Base-by-base conservation (phyloP, 1,140 invertebrate species). In the Hylyphantes graminicola region DNA sequence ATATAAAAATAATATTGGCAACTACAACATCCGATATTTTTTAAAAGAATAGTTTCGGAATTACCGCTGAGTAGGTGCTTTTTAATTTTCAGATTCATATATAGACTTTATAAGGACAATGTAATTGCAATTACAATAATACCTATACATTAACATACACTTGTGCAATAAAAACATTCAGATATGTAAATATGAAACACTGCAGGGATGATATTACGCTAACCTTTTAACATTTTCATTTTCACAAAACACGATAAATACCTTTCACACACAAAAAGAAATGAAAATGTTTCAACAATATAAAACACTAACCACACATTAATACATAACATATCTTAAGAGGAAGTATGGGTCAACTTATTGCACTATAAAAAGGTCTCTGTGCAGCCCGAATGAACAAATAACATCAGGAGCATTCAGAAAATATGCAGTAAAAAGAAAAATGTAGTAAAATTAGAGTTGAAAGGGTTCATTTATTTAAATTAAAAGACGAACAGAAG, bases 331-430 rank as follows among this genome's bases (percentile, higher is more conserved):
- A 76, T 51, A 76, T 77, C 15, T 51, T 11, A 10, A 65, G 53
- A 17, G 76, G 11, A 64, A 65, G 75, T 78, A 65, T 65, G 51
- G 50, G 50, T 67, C 17, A 65, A 74, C 21, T 65, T 83, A 83
- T 83, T 83, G 80, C 80, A 83, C 80, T 73, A 83, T 65, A 64
- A 63, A 61, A 83, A 83, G 80, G 70, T 74, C 80, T 83, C 80
- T 83, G 80, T 83, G 80, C 80, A 83, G 80, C 80, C 80, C 72
- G 68, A 51, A 70, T 70, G 68, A 70, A 70, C 68, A 70, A 17
- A 70, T 35, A 67, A 67, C 67, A 70, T 70, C 68, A 70, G 50
- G 35, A 35, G 35, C 35, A 35, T 35, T 35, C 35, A 35, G 1
- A 35, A 35, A 35, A 35, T 35, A 5, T 35, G 35, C 35, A 2